Evolutionary conservation across 2,888 invertebrate species (phyloP).

Genomic region (Phorcus lineatus): DNA sequence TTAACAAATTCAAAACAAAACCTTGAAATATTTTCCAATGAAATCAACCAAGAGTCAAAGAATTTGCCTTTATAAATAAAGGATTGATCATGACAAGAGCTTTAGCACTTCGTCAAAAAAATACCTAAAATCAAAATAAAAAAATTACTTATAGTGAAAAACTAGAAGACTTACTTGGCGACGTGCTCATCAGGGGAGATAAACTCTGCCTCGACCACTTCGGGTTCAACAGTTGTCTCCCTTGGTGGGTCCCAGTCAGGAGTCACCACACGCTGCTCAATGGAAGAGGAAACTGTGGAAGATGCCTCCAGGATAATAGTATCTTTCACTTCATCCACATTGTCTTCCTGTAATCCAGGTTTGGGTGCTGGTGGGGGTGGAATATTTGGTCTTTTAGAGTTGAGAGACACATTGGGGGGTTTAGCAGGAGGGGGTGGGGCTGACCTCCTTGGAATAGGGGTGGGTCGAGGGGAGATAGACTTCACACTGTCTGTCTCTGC

Average conservation of each 20-base stretch:
- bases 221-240: conserved; percentile 2
- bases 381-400: conserved; percentile 13
- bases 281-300: neutral
- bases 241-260: conserved; percentile 2
- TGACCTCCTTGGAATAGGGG: neutral
- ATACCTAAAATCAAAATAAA: neutral
- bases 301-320: neutral
- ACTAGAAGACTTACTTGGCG: neutral
- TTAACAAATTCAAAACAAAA: no score
- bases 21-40: no score
- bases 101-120: no score
- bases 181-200: neutral
- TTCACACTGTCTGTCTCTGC: neutral
- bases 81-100: no score
- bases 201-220: neutral
- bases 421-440: conserved; percentile 26
- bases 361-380: conserved; percentile 37
- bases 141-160: neutral
- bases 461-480: conserved; percentile 6
- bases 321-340: conserved; percentile 14
- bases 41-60: no score
- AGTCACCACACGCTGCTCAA: neutral
- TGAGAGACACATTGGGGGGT: conserved; percentile 34
- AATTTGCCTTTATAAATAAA: no score
- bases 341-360: conserved; percentile 19